Evolutionary conservation across 1,140 invertebrate species (phyloP).

Genomic region (Drosophila lowei): DNA sequence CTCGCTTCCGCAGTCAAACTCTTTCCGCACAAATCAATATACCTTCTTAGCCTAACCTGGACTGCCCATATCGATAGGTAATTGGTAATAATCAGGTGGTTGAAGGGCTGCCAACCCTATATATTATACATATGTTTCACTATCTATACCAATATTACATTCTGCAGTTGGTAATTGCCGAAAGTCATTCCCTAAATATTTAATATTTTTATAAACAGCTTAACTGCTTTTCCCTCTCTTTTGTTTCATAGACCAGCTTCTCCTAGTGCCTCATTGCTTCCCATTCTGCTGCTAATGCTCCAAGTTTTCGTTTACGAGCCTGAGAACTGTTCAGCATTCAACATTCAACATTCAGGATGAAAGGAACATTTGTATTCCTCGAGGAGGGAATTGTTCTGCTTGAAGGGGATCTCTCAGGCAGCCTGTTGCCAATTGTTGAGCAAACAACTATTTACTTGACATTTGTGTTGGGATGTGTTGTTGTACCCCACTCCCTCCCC

Average conservation of each 20-base stretch:
- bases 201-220: neutral
- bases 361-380: slow-evolving; percentile 2
- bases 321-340: neutral
- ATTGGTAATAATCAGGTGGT: no score
- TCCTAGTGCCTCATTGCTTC: neutral
- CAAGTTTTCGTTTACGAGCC: slow-evolving; percentile 11
- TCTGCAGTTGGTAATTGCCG: neutral
- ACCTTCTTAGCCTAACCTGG: no score
- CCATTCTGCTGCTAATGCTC: slow-evolving; percentile 1
- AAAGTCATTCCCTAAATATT: neutral
- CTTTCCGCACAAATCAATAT: no score
- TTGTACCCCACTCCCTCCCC: neutral
- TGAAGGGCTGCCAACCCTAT: no score
- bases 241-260: slow-evolving; percentile 1
- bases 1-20: no score
- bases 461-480: slow-evolving; percentile 26
- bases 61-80: no score
- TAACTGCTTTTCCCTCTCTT: neutral
- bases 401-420: slow-evolving; percentile 19
- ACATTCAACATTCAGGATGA: neutral
- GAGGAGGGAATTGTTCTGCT: slow-evolving; percentile 19
- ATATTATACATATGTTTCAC: no score
- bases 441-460: slow-evolving; percentile 66
- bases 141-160: no score
- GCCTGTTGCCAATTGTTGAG: slow-evolving; percentile 71